Conservation (phyloP, 2,797 vertebrate genomes). For the Mareca penelope region DNA sequence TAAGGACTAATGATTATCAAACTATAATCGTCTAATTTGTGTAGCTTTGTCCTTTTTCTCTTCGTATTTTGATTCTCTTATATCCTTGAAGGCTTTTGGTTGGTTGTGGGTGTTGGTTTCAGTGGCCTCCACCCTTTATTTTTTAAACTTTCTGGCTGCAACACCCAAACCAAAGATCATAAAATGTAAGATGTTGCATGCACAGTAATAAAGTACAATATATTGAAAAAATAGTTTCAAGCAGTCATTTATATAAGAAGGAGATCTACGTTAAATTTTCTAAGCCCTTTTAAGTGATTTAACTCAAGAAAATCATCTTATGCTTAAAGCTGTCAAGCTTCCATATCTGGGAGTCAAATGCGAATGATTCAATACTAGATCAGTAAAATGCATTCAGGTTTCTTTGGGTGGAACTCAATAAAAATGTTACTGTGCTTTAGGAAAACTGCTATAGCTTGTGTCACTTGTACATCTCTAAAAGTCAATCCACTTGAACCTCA, state of each 20-base stretch:
- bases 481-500: neutral
- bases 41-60: neutral
- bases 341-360: neutral
- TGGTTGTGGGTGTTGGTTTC: neutral
- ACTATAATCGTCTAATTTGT: neutral
- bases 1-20: neutral
- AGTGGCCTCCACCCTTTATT: neutral
- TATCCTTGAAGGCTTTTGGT: rapidly evolving
- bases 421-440: neutral
- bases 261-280: neutral
- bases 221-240: neutral
- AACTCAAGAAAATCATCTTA: neutral
- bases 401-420: neutral
- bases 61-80: neutral
- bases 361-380: neutral
- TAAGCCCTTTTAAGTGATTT: neutral
- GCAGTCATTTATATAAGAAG: neutral
- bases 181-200: neutral
- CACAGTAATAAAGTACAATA: rapidly evolving
- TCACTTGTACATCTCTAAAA: neutral
- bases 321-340: neutral
- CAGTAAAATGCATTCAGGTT: neutral
- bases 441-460: neutral
- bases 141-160: neutral
- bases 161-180: neutral